Evolutionary conservation across 2,113 vertebrate species (phyloP).

Genomic region (Anthoscopus minutus): DNA sequence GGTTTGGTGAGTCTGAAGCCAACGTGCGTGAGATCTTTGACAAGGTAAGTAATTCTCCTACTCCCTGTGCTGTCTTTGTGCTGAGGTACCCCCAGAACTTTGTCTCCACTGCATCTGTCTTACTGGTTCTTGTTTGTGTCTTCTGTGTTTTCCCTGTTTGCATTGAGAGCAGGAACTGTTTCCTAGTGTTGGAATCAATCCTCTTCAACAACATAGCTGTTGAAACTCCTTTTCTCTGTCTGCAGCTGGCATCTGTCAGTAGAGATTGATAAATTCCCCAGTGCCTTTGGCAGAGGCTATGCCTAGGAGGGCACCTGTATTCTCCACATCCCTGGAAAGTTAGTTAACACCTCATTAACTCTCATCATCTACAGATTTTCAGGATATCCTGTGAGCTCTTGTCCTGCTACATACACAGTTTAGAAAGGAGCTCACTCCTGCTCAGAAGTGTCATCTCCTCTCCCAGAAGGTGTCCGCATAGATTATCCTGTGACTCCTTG

Average conservation of each 20-base stretch:
- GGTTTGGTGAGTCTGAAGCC: slow-evolving; percentile 98
- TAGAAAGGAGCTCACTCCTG: not conserved
- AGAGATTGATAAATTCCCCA: not conserved
- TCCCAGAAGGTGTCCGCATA: not conserved
- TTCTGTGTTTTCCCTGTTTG: not conserved
- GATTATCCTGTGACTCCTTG: not conserved
- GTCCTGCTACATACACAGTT: not conserved
- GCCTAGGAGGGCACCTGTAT: not conserved
- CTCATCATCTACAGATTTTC: not conserved
- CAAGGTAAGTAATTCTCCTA: slow-evolving; percentile 74
- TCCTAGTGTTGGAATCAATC: not conserved
- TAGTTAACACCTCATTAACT: not conserved
- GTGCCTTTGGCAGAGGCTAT: not conserved
- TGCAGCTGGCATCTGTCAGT: not conserved
- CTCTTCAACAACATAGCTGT: not conserved
- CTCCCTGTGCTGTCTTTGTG: fast-evolving
- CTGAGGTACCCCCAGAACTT: not conserved
- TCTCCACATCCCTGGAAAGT: not conserved
- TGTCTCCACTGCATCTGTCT: not conserved
- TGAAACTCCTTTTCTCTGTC: not conserved
- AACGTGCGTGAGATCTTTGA: slow-evolving; percentile 99
- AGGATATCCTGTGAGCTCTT: not conserved
- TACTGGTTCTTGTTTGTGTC: not conserved
- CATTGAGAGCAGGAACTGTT: not conserved
- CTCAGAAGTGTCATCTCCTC: not conserved